Conservation (phyloP, 2,113 vertebrate genomes). For the Dascyllus trimaculatus region DNA sequence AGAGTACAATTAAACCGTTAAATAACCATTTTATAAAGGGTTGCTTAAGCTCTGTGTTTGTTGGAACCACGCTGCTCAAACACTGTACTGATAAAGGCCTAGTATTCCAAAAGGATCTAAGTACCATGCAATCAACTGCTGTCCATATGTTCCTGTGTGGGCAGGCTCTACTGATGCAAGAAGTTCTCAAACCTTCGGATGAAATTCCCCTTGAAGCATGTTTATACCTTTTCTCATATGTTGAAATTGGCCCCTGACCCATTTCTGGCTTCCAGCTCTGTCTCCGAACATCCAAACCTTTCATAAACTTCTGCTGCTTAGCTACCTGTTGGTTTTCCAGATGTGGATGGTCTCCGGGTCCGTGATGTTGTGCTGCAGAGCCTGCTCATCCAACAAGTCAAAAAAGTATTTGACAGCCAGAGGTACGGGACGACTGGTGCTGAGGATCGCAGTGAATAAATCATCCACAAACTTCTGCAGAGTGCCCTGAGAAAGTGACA, state of each 20-base stretch:
- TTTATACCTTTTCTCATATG: constrained; percentile 9
- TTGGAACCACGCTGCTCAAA: no score
- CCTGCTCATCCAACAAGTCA: constrained; percentile 96
- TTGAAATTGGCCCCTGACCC: not conserved
- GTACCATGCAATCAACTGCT: not conserved
- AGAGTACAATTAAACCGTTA: no score
- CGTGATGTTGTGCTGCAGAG: constrained; percentile 89
- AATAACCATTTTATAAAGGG: no score
- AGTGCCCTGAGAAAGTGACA: constrained; percentile 86
- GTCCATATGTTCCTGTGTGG: constrained; percentile 21
- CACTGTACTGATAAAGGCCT: no score
- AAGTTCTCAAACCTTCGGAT: constrained; percentile 5
- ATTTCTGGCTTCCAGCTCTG: not conserved
- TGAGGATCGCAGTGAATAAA: constrained; percentile 95
- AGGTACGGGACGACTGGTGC: constrained; percentile 92
- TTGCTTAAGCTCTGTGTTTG: no score
- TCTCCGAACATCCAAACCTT: not conserved
- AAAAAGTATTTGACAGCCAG: constrained; percentile 98
- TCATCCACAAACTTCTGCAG: constrained; percentile 98
- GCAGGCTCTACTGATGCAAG: not conserved
- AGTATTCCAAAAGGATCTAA: no score
- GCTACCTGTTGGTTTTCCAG: constrained; percentile 98
- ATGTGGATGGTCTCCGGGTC: constrained; percentile 98
- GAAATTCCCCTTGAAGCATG: constrained; percentile 7
- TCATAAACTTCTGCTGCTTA: not conserved